A percentile compares a stretch with the other conserved stretches of the same genome.
Conservation (phyloP, 2,797 vertebrate species). For the Rhabdomys pumilio region DNA sequence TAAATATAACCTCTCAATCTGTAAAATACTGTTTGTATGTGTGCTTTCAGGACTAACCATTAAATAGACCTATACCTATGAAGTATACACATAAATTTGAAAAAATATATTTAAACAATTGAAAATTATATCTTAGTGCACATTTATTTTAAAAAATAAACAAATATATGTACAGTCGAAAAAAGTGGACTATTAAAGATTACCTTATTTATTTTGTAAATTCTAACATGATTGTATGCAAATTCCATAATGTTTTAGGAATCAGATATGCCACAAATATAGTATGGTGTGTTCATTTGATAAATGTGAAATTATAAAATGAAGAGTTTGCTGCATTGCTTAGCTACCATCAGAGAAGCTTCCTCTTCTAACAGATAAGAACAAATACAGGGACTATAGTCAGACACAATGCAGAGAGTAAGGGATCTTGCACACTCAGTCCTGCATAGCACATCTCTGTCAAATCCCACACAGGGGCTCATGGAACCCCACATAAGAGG, state of each 20-base stretch:
- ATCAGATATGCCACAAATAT: background rate
- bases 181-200: background rate
- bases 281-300: no score
- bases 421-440: background rate
- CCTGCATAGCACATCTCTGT: no score
- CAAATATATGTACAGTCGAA: background rate
- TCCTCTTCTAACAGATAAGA: background rate
- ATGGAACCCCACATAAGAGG: no score
- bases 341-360: background rate
- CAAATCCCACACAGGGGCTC: no score
- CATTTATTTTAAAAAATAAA: background rate
- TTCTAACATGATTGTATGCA: background rate
- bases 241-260: background rate
- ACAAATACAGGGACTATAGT: background rate
- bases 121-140: background rate
- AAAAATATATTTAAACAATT: background rate
- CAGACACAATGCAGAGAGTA: background rate
- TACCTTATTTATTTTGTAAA: background rate
- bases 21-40: background rate
- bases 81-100: background rate
- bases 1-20: background rate
- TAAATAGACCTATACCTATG: background rate
- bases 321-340: background rate
- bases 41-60: background rate
- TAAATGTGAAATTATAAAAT: background rate